phyloP scores from a whole-genome alignment of 2,113 vertebrate genomes.

The Morone saxatilis region DNA sequence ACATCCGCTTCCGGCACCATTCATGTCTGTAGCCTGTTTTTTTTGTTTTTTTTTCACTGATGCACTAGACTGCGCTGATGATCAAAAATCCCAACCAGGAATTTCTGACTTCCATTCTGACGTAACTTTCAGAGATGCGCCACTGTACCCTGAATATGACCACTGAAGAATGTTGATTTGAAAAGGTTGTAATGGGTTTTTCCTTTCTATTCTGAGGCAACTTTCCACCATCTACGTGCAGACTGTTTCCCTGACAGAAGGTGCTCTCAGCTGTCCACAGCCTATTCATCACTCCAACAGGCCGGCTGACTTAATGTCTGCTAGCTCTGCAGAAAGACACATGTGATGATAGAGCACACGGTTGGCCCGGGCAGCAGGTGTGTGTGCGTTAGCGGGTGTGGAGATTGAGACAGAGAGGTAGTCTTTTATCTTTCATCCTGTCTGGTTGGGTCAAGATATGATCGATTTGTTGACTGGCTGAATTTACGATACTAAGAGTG shows the following conservation, averaged over 20 bases:
- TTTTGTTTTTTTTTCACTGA: background rate
- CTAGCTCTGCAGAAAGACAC: conserved; percentile 26
- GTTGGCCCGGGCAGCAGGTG: conserved; percentile 38
- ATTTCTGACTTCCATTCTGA: conserved; percentile 24
- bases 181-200: conserved; percentile 42
- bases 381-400: conserved; percentile 40
- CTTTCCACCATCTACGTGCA: conserved; percentile 50
- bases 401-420: conserved; percentile 6
- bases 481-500: conserved; percentile 8
- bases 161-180: conserved; percentile 53
- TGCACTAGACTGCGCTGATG: background rate
- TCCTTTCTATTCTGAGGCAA: conserved; percentile 44
- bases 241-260: conserved; percentile 64
- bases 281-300: conserved; percentile 75
- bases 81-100: conserved; percentile 14
- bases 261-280: conserved; percentile 72
- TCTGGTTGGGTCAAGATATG: conserved; percentile 23
- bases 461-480: conserved; percentile 39
- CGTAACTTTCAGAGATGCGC: background rate
- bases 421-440: conserved; percentile 51
- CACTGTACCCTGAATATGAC: conserved; percentile 24
- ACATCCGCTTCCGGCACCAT: background rate
- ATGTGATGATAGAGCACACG: conserved; percentile 66
- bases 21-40: background rate
- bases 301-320: conserved; percentile 69